Percentiles rank a stretch among this genome's conserved stretches.
phyloP scores from a whole-genome alignment of 2,113 vertebrate genomes.

The Anolis carolinensis region DNA sequence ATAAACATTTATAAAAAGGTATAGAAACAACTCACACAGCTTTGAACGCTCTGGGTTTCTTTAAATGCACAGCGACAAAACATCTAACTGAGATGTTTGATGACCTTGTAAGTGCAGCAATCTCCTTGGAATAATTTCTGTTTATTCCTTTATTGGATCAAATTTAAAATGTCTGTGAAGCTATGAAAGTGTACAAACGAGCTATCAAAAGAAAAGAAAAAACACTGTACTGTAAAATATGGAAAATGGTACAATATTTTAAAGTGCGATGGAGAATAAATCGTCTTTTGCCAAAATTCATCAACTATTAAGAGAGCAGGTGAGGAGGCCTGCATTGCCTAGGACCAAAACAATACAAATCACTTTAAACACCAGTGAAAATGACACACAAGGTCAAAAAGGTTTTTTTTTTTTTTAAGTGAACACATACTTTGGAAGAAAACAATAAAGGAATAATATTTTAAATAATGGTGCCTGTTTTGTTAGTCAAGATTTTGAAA shows the following conservation, averaged over 20 bases:
- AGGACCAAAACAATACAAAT: conserved; percentile 66
- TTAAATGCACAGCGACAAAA: conserved; percentile 58
- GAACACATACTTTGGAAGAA: conserved; percentile 72
- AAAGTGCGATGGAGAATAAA: conserved; percentile 45
- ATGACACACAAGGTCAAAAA: conserved; percentile 63
- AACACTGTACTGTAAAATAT: conserved; percentile 38
- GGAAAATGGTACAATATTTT: neutral
- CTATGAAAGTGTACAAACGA: conserved; percentile 15
- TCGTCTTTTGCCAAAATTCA: conserved; percentile 47
- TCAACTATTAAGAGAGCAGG: conserved; percentile 51
- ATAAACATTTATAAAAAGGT: conserved; percentile 53
- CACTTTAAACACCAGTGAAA: conserved; percentile 60
- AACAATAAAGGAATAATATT: conserved; percentile 67
- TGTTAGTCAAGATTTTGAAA: conserved; percentile 80
- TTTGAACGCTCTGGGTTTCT: conserved; percentile 53
- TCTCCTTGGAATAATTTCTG: conserved; percentile 49
- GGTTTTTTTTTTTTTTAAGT: conserved; percentile 59
- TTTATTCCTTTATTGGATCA: conserved; percentile 48
- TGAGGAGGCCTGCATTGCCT: conserved; percentile 45
- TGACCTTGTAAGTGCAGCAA: conserved; percentile 56
- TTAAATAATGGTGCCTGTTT: conserved; percentile 74
- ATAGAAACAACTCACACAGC: conserved; percentile 56
- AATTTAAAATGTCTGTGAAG: conserved; percentile 40
- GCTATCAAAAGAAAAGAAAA: conserved; percentile 19
- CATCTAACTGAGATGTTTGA: conserved; percentile 16